Percentiles rank a stretch among this genome's conserved stretches.
These are phyloP conservation scores for Fregata magnificens DNA, from an alignment of 2,113 vertebrate genomes.

Conservation along the genomic window DNA sequence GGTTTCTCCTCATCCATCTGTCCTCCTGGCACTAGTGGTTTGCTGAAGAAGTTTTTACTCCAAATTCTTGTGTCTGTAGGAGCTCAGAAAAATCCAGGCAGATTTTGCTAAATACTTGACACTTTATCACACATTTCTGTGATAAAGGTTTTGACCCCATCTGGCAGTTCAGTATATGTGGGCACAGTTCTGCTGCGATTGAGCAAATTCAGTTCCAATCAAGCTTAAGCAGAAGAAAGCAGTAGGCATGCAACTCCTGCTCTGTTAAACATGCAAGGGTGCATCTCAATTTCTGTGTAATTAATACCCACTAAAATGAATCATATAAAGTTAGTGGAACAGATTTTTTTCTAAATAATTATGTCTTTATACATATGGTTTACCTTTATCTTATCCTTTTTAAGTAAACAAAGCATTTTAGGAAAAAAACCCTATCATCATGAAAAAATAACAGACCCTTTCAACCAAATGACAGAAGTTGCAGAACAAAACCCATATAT, in stretches of 20 bases:
- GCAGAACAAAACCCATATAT: neutral
- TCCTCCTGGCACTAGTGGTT: neutral
- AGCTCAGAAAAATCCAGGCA: neutral
- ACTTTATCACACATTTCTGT: neutral
- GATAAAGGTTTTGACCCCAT: neutral
- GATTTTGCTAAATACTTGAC: neutral
- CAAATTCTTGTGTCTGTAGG: neutral
- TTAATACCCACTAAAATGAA: neutral
- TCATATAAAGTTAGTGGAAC: neutral
- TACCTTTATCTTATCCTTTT: neutral
- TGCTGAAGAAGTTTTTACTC: neutral
- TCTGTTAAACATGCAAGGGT: neutral
- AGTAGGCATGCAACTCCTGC: neutral
- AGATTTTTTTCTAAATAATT: neutral
- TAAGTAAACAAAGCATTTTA: neutral
- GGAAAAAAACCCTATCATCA: fast-evolving
- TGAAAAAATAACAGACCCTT: neutral
- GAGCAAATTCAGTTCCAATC: neutral
- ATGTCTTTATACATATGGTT: neutral
- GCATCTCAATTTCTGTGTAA: neutral
- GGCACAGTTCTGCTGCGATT: neutral
- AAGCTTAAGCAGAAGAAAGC: neutral
- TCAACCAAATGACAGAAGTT: neutral
- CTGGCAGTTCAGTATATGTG: neutral
- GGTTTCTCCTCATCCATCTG: neutral